A percentile compares a stretch with the other conserved stretches of the same genome.
Evolutionary conservation across 2,888 invertebrate genomes (phyloP).

Genomic region (Diarsia dahlii): DNA sequence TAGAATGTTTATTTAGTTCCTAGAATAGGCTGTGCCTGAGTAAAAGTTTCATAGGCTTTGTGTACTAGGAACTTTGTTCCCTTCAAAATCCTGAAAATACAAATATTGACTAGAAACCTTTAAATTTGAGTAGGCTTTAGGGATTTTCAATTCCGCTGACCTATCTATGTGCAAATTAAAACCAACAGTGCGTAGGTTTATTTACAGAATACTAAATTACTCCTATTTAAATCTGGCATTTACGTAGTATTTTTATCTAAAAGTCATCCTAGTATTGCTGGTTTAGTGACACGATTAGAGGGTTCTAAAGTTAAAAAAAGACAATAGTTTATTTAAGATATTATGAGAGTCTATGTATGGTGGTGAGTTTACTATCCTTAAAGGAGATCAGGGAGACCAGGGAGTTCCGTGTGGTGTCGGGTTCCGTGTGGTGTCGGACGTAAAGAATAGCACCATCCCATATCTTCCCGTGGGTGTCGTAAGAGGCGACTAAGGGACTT

Average conservation of each 20-base stretch:
- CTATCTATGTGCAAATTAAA: conserved; percentile 4
- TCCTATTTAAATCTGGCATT: neutral
- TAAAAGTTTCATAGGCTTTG: neutral
- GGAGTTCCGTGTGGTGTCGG: too few species aligned
- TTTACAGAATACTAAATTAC: neutral
- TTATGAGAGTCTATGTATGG: neutral
- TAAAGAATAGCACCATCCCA: too few species aligned
- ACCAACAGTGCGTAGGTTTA: neutral
- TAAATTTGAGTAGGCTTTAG: neutral
- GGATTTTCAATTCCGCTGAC: neutral
- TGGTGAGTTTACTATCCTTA: too few species aligned
- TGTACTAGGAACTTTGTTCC: neutral
- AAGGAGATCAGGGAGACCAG: too few species aligned
- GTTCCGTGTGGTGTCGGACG: too few species aligned
- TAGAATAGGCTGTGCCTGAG: neutral
- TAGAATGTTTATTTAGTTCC: neutral
- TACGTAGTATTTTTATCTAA: neutral
- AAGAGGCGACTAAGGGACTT: too few species aligned
- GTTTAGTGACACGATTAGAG: neutral
- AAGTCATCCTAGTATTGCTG: neutral
- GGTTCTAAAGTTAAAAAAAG: neutral
- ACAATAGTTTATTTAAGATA: neutral
- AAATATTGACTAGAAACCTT: neutral
- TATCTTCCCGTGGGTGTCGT: too few species aligned
- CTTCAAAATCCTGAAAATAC: neutral